Base-by-base conservation (phyloP, 2,888 invertebrate genomes). In the Alloplasta piceator region DNA sequence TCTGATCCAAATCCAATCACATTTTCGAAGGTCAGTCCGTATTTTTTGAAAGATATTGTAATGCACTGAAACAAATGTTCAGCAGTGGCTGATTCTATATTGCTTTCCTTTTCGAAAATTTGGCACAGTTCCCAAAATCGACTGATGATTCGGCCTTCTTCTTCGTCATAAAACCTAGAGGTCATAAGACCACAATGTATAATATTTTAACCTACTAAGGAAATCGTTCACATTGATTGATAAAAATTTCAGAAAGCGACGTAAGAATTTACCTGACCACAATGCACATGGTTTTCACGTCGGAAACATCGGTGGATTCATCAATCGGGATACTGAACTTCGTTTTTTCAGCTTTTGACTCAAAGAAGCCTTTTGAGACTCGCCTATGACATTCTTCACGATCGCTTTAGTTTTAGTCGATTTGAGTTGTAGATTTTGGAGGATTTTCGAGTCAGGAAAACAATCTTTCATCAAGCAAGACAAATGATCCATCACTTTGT, bases 261-360 rank as follows among this genome's bases (percentile, higher is more conserved):
- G n/a, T 50, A 76, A 58, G n/a, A 43, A 78, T 36, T 58, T 50
- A 88, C 48, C 86, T 56, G 2, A 87, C 85, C 2, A 86, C 68
- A n/a, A 87, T 78, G 52, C 86, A 87, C 1, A 80, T 58, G 1
- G 72, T 77, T 75, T 87, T 81, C 7, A 78, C 26, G 5, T 68
- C 50, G 5, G 78, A 71, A 52, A 87, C 84, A 72, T 89, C 87
- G 0, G 88, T 89, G 0, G 85, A 85, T 80, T 87, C 87, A 74
- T 88, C 87, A 1, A 84, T 84, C 5, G 87, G 39, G 6, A 88
- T 81, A 43, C 86, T 85, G 83, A 87, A 89, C 84, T 83, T 82
- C 41, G 61, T 14, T 52, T 38, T 79, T 84, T 85, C 73, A 85
- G 84, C 63, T 83, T 86, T 73, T 82, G 73, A 16, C 43, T 68